phyloP scores from a whole-genome alignment of 2,797 vertebrate species.

The Gallirallus australis region DNA sequence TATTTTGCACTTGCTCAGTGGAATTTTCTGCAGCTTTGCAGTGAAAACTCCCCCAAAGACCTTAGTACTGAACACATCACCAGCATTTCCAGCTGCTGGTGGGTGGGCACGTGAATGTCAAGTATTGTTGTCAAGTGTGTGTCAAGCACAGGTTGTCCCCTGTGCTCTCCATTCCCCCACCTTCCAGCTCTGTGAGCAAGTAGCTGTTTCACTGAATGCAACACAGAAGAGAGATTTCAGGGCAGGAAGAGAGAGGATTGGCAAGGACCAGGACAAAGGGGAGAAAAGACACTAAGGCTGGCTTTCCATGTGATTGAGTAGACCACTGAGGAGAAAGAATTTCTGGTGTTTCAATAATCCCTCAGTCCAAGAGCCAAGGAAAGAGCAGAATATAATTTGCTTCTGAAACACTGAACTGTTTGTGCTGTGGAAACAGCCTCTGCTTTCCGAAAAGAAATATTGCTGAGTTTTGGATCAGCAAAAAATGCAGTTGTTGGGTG shows the following conservation, averaged over 20 bases:
- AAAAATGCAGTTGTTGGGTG: neutral
- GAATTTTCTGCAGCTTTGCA: neutral
- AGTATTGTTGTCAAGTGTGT: no score
- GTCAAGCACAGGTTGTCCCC: neutral
- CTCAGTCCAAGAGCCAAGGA: neutral
- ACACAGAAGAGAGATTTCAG: neutral
- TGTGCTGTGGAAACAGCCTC: neutral
- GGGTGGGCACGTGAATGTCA: neutral
- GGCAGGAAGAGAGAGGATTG: neutral
- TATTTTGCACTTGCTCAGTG: neutral
- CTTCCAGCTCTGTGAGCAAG: neutral
- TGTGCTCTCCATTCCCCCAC: neutral
- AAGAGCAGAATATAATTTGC: neutral
- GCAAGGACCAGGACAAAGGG: neutral
- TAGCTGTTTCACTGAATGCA: neutral
- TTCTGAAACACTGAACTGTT: neutral
- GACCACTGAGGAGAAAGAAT: neutral
- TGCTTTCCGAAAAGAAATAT: conserved; percentile 12
- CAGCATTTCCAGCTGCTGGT: neutral
- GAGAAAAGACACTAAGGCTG: neutral
- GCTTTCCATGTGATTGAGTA: neutral
- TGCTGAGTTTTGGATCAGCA: neutral
- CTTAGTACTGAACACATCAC: neutral
- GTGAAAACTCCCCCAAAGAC: neutral
- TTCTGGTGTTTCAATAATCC: neutral